phyloP scores from a whole-genome alignment of 1,140 invertebrate species.

The Anagrus nilaparvatae region DNA sequence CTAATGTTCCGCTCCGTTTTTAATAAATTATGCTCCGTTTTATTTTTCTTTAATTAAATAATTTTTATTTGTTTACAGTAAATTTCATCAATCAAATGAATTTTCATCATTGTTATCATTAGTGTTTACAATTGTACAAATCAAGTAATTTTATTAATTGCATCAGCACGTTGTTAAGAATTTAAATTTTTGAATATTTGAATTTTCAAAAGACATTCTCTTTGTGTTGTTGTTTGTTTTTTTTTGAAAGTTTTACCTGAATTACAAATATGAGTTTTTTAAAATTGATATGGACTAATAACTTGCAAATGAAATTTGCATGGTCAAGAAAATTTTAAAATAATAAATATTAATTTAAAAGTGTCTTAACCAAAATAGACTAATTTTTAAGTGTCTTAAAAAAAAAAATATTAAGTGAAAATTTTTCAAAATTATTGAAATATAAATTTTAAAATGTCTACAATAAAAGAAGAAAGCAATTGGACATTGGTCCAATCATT shows the following conservation, averaged over 20 bases:
- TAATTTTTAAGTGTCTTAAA: too few relatives aligned
- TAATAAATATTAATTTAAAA: background rate
- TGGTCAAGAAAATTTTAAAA: background rate
- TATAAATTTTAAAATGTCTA: constrained; percentile 27
- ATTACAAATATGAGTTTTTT: background rate
- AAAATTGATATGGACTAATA: too few relatives aligned
- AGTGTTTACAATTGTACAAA: background rate
- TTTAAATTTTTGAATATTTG: constrained; percentile 43
- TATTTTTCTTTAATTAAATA: constrained; percentile 24
- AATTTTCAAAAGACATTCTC: constrained; percentile 20
- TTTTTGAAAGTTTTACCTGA: constrained; percentile 6
- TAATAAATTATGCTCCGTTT: constrained; percentile 28
- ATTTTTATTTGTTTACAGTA: constrained; percentile 17
- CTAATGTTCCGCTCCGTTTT: constrained; percentile 34
- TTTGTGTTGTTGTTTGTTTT: constrained; percentile 4
- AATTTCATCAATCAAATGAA: background rate
- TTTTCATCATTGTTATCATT: background rate
- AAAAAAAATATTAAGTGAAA: too few relatives aligned
- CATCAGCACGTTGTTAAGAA: constrained; percentile 9
- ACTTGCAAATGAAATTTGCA: too few relatives aligned
- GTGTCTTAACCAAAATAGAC: background rate
- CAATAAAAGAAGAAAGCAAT: constrained; percentile 28
- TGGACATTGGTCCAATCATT: constrained; percentile 31
- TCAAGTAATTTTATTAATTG: background rate
- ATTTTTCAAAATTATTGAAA: constrained; percentile 8